Base-by-base conservation (phyloP, 2,113 vertebrate species). In the Amazona vittata region DNA sequence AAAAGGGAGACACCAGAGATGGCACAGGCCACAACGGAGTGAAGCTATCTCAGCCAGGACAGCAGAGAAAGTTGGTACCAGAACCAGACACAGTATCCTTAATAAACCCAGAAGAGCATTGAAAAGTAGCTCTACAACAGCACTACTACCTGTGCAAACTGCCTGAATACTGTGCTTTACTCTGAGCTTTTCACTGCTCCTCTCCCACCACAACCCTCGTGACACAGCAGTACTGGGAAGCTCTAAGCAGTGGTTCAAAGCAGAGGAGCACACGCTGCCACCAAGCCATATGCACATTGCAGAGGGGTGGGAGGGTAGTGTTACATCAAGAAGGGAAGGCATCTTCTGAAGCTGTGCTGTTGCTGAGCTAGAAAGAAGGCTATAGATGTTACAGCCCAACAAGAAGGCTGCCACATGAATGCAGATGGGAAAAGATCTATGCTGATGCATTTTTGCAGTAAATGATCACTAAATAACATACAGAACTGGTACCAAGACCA, bases 291-390 rank as follows among this genome's bases (percentile, higher is more conserved):
- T 7, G 15, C 55, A 46, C 15, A 18, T 1, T 35, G 12, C 11
- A 3, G 9, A 6, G 6, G 7, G 15, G 7, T 0, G 2, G n/a
- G 21, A 6, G 0, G n/a, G 20, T 5, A 15, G 33, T 41, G 25
- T 7, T 12, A 6, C 11, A 24, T 63, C 50, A 85, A 22, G 26
- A 91, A 49, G 14, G 50, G 8, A 70, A 89, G 52, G 12, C 35
- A 44, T 18, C 64, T 71, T 46, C 59, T 63, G 28, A 82, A 62
- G 18, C 4, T 52, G 39, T 18, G 20, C 35, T 79, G 22, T 3
- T 60, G 31, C 55, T 76, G 33, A 41, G 26, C 13, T 44, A 49
- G 44, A 69, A 65, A 15, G 15, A 55, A 76, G 7, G 7, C 4
- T 35, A 39, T 3, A 68, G 24, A 49, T 85, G 24, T 28, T 18